Evolutionary conservation across 2,113 vertebrate genomes (phyloP).

Genomic region (Acanthochromis polyacanthus): DNA sequence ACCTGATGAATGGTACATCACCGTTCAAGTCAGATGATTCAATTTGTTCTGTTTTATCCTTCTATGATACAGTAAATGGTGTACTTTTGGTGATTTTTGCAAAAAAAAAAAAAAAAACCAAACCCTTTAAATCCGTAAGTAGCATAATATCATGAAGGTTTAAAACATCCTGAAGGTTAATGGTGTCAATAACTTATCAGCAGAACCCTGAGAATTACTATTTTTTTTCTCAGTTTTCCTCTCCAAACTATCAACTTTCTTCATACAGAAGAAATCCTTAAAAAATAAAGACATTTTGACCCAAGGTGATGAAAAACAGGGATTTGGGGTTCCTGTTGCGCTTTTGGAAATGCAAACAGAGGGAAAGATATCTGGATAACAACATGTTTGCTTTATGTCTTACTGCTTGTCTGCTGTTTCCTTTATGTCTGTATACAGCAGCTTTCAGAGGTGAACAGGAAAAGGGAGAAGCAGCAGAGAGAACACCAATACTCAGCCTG

Average conservation of each 20-base stretch:
- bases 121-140: no score
- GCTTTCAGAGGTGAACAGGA: constrained; percentile 17
- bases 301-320: not conserved
- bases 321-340: not conserved
- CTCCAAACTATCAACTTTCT: not conserved
- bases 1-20: no score
- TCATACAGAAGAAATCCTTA: not conserved
- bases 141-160: not conserved
- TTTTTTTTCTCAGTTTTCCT: not conserved
- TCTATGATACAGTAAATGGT: no score
- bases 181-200: not conserved
- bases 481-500: constrained; percentile 56
- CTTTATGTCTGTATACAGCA: constrained; percentile 32
- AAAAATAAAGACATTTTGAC: not conserved
- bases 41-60: no score
- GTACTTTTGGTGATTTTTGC: no score
- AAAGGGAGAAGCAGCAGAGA: constrained; percentile 28
- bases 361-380: not conserved
- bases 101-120: no score
- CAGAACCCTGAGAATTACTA: not conserved
- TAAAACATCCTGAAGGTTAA: not conserved
- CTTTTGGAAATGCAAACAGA: not conserved
- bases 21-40: no score
- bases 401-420: not conserved
- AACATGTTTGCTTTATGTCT: constrained; percentile 7